Evolutionary conservation across 2,888 invertebrate genomes (phyloP).

Genomic region (Rhingia campestris): DNA sequence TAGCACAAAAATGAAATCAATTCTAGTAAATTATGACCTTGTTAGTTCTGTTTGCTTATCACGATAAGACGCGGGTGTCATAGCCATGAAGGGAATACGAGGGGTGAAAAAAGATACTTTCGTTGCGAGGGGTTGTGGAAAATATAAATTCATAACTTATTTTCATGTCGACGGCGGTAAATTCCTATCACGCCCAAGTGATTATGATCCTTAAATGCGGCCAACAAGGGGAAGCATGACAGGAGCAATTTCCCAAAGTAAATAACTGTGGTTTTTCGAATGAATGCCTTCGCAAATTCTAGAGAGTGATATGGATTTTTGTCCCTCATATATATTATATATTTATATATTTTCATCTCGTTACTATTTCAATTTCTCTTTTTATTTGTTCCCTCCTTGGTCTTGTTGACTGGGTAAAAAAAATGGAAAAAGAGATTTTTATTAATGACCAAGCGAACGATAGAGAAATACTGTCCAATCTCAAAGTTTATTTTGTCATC

Average conservation of each 20-base stretch:
- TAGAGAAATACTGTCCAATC: slow-evolving; percentile 55
- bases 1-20: slow-evolving; percentile 50
- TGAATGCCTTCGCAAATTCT: slow-evolving; percentile 70
- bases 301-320: slow-evolving; percentile 54
- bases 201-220: slow-evolving; percentile 71
- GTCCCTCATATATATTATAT: not conserved
- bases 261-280: slow-evolving; percentile 73
- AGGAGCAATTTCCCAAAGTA: slow-evolving; percentile 72
- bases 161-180: slow-evolving; percentile 51
- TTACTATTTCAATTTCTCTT: slow-evolving; percentile 30
- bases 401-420: slow-evolving; percentile 32
- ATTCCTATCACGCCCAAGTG: slow-evolving; percentile 73
- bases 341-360: not conserved
- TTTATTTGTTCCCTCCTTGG: slow-evolving; percentile 11
- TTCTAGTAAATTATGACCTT: slow-evolving; percentile 67
- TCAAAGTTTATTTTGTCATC: slow-evolving; percentile 72
- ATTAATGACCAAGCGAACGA: slow-evolving; percentile 63
- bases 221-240: slow-evolving; percentile 40
- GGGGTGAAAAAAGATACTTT: slow-evolving; percentile 52
- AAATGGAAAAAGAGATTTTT: slow-evolving; percentile 52
- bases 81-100: slow-evolving; percentile 10
- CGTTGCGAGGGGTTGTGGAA: slow-evolving; percentile 50
- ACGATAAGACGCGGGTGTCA: slow-evolving; percentile 70
- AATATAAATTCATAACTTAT: slow-evolving; percentile 71
- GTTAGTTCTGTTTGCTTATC: slow-evolving; percentile 69